phyloP scores from a whole-genome alignment of 2,888 invertebrate genomes.

The Rhagophthalmus giganteus region DNA sequence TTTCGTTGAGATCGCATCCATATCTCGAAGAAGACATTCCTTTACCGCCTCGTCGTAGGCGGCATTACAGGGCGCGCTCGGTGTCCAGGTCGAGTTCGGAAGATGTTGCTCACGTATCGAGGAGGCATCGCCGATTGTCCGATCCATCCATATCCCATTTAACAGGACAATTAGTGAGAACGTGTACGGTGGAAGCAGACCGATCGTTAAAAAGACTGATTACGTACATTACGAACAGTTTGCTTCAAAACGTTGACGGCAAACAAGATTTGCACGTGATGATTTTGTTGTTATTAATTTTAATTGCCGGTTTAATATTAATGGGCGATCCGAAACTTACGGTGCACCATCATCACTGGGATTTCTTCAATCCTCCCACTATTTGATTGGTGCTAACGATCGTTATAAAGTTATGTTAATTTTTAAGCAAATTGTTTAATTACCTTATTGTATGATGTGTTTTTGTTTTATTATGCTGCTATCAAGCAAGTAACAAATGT shows the following conservation, averaged over 20 bases:
- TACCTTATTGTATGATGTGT: neutral
- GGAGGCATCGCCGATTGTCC: slow-evolving; percentile 50
- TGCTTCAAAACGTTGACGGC: slow-evolving; percentile 65
- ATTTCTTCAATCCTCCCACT: slow-evolving; percentile 82
- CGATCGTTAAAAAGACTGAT: slow-evolving; percentile 71
- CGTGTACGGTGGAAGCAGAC: slow-evolving; percentile 67
- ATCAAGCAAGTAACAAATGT: slow-evolving; percentile 4
- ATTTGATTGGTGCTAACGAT: slow-evolving; percentile 51
- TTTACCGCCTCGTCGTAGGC: slow-evolving; percentile 57
- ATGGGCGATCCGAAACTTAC: slow-evolving; percentile 68
- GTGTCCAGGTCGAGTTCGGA: slow-evolving; percentile 46
- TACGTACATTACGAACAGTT: slow-evolving; percentile 63
- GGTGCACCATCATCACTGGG: slow-evolving; percentile 84
- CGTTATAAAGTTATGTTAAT: no score
- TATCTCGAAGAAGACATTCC: slow-evolving; percentile 51
- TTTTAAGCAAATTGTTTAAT: slow-evolving; percentile 8
- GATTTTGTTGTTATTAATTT: slow-evolving; percentile 75
- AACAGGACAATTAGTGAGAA: slow-evolving; percentile 70
- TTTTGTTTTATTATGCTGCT: slow-evolving; percentile 11
- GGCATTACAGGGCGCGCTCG: slow-evolving; percentile 46
- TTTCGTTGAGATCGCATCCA: slow-evolving; percentile 48
- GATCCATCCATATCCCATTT: slow-evolving; percentile 72
- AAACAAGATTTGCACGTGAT: slow-evolving; percentile 76
- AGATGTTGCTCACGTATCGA: slow-evolving; percentile 35
- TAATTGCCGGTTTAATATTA: slow-evolving; percentile 77